These are phyloP conservation scores for Pantherophis guttatus DNA, from an alignment of 2,113 vertebrate species.

Conservation along the genomic window DNA sequence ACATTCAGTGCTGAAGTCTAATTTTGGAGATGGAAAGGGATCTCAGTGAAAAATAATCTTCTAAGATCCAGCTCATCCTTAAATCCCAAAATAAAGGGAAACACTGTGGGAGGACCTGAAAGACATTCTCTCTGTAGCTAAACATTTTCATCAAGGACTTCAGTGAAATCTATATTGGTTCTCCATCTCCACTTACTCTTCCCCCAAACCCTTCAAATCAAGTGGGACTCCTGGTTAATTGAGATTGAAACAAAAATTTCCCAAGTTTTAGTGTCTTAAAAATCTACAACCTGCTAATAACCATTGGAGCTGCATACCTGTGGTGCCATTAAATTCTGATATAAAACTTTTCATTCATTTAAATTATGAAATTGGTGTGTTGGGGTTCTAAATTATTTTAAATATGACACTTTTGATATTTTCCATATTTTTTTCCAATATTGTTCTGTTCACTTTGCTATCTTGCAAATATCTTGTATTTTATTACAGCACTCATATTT, in stretches of 20 bases:
- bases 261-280: background rate
- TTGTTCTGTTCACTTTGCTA: background rate
- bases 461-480: background rate
- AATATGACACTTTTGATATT: background rate
- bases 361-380: background rate
- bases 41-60: background rate
- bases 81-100: background rate
- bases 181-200: background rate
- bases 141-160: background rate
- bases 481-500: background rate
- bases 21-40: background rate
- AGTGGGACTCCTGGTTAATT: background rate
- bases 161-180: background rate
- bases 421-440: background rate
- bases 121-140: background rate
- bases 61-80: background rate
- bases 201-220: background rate
- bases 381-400: background rate
- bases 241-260: background rate
- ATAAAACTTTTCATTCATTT: background rate
- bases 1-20: background rate
- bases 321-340: background rate
- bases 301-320: background rate
- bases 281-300: background rate
- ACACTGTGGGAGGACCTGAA: background rate